Conservation (phyloP, 2,888 invertebrate genomes). For the Stegana nigrithorax region DNA sequence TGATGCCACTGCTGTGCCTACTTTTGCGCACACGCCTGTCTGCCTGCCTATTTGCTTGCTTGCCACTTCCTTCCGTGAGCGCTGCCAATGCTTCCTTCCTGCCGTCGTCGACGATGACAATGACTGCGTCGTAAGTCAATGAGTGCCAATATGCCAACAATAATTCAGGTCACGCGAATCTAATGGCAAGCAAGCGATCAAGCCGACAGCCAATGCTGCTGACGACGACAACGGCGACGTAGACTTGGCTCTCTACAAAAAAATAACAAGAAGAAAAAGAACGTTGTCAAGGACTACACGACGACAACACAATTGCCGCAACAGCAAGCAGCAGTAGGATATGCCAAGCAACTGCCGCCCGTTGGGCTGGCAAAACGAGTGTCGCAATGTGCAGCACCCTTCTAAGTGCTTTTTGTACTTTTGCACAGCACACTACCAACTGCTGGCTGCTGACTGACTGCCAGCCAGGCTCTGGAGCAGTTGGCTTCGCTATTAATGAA, state of each 20-base stretch:
- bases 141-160: slow-evolving; percentile 65
- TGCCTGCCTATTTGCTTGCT: neutral
- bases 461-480: neutral
- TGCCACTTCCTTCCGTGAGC: too few relatives aligned
- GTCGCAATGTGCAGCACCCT: neutral
- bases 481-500: slow-evolving; percentile 10
- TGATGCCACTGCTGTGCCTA: slow-evolving; percentile 3
- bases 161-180: slow-evolving; percentile 60
- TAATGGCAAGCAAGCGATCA: slow-evolving; percentile 15
- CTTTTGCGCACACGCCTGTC: neutral
- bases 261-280: too few relatives aligned
- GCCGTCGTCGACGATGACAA: neutral
- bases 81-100: slow-evolving; percentile 10
- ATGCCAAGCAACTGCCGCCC: neutral
- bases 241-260: too few relatives aligned
- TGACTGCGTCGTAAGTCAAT: slow-evolving; percentile 58
- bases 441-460: neutral
- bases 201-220: neutral
- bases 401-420: slow-evolving; percentile 7
- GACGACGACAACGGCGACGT: neutral
- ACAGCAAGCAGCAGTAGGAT: neutral
- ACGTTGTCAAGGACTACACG: too few relatives aligned
- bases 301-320: too few relatives aligned
- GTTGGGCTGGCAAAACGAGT: neutral
- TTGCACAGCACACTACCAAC: too few relatives aligned